A percentile compares a stretch with the other conserved stretches of the same genome.
phyloP scores from a whole-genome alignment of 2,113 vertebrate species.

The Ibidorhyncha struthersii region DNA sequence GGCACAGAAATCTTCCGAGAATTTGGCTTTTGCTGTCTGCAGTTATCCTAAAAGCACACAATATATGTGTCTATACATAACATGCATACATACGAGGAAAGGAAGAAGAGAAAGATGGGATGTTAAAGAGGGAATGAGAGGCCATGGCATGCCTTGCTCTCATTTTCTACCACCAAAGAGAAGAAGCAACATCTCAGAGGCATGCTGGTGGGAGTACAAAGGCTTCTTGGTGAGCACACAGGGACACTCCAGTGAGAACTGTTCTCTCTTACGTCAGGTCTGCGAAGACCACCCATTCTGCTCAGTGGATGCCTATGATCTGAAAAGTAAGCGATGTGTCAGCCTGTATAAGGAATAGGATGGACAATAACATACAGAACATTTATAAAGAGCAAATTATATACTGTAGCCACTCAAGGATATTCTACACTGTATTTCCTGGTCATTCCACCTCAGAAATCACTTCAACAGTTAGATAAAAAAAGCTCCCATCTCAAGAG shows the following conservation, averaged over 20 bases:
- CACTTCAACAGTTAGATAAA: neutral
- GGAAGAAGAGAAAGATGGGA: neutral
- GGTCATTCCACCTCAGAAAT: neutral
- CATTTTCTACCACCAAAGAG: neutral
- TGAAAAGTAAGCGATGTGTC: neutral
- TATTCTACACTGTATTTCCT: neutral
- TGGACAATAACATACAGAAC: neutral
- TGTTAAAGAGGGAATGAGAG: neutral
- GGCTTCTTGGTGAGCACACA: neutral
- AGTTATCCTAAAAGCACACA: neutral
- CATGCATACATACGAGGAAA: neutral
- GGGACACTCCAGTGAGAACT: neutral
- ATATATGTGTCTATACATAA: neutral
- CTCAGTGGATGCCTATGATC: neutral
- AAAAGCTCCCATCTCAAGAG: neutral
- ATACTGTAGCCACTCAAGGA: neutral
- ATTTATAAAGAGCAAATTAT: neutral
- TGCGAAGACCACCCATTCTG: neutral
- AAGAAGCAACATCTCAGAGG: neutral
- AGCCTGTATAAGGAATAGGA: neutral
- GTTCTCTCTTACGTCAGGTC: neutral
- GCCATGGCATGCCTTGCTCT: neutral
- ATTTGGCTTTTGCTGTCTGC: neutral
- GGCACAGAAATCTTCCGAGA: neutral
- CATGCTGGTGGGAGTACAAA: neutral